Conservation (phyloP, 2,888 invertebrate species). For the Marronus borbonicus region DNA sequence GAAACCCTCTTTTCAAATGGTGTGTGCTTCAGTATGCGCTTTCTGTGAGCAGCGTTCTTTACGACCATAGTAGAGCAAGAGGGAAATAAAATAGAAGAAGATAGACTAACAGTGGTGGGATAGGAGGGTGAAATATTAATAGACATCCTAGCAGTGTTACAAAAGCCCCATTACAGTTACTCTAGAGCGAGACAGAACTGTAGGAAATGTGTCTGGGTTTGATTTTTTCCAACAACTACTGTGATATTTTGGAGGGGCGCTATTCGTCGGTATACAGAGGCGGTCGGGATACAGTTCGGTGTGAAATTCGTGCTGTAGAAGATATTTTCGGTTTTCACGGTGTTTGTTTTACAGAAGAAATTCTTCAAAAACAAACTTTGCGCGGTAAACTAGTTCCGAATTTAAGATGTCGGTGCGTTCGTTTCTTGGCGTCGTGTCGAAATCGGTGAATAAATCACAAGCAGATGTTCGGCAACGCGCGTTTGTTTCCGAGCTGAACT, state of each 20-base stretch:
- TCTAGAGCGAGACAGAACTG: slow-evolving; percentile 37
- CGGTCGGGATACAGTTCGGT: slow-evolving; percentile 16
- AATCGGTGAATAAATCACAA: slow-evolving; percentile 24
- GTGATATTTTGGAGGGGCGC: slow-evolving; percentile 39
- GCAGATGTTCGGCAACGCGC: slow-evolving; percentile 38
- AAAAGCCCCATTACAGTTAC: slow-evolving; percentile 45
- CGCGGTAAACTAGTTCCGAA: slow-evolving; percentile 20
- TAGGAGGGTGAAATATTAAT: slow-evolving; percentile 51
- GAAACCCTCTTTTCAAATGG: slow-evolving; percentile 44
- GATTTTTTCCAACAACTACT: slow-evolving; percentile 36
- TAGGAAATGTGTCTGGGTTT: slow-evolving; percentile 44
- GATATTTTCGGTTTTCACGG: not conserved
- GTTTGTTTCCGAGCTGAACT: slow-evolving; percentile 29
- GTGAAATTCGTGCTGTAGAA: slow-evolving; percentile 18
- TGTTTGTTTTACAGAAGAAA: not conserved
- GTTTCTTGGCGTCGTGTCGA: slow-evolving; percentile 1
- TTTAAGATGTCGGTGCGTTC: slow-evolving; percentile 26
- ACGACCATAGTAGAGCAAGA: slow-evolving; percentile 16
- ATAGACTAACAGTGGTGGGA: slow-evolving; percentile 35
- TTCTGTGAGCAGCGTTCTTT: slow-evolving; percentile 28
- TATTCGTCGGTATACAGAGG: slow-evolving; percentile 16
- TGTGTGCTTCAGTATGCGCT: slow-evolving; percentile 15
- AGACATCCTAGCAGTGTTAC: slow-evolving; percentile 50
- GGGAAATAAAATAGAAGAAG: slow-evolving; percentile 9
- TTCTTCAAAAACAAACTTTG: slow-evolving; percentile 13